phyloP scores from a whole-genome alignment of 2,797 vertebrate species.

The Phrynocephalus vlangalii region DNA sequence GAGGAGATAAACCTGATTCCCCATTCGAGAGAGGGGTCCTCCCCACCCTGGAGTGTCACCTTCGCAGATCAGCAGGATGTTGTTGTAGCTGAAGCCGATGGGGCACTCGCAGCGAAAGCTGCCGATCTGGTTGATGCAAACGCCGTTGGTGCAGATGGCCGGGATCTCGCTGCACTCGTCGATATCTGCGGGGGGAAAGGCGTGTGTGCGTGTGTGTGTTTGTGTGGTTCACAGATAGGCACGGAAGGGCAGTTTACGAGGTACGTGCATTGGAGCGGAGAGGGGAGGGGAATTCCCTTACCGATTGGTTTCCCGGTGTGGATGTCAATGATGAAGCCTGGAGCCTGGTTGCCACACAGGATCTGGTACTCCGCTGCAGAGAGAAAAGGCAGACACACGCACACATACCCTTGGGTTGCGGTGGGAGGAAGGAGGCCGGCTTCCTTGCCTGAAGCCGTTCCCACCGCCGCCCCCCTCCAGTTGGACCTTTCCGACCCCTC shows the following conservation, averaged over 20 bases:
- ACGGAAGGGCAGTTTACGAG: no score
- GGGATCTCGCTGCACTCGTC: conserved; percentile 94
- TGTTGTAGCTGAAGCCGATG: conserved; percentile 93
- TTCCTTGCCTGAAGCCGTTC: not conserved
- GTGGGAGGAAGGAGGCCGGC: no score
- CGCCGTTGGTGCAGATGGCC: conserved; percentile 87
- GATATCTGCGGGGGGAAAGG: conserved; percentile 81
- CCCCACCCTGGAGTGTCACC: conserved; percentile 72
- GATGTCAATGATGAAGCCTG: conserved; percentile 92
- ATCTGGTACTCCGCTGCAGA: conserved; percentile 88
- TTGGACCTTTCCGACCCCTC: no score
- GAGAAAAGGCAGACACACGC: not conserved
- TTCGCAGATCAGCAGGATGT: conserved; percentile 92
- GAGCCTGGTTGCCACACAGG: conserved; percentile 91
- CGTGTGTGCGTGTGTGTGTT: no score
- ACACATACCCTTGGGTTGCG: no score
- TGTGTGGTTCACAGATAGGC: not conserved
- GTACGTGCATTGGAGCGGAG: no score
- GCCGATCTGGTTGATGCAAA: conserved; percentile 94
- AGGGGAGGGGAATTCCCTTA: conserved; percentile 68
- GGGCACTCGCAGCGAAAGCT: conserved; percentile 95
- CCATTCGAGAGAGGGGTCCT: not conserved
- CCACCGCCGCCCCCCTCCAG: no score
- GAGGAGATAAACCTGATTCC: no score
- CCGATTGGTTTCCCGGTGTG: conserved; percentile 91